A percentile compares a stretch with the other conserved stretches of the same genome.
phyloP scores from a whole-genome alignment of 2,113 vertebrate genomes.

The Syngnathus floridae region DNA sequence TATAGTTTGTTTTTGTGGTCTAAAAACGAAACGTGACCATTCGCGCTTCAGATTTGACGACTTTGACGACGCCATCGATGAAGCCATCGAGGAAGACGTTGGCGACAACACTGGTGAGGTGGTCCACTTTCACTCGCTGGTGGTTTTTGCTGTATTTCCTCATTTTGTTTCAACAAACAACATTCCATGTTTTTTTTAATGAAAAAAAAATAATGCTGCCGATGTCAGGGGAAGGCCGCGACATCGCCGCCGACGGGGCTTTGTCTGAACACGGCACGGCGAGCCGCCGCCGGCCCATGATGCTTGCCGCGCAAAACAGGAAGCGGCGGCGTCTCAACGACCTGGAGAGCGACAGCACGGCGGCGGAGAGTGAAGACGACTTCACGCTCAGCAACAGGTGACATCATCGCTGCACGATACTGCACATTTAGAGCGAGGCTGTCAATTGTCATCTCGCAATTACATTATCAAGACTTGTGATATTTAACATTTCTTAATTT shows the following conservation, averaged over 20 bases:
- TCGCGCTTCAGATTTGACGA: slow-evolving; percentile 82
- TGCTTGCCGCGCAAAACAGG: slow-evolving; percentile 68
- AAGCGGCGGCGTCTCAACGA: slow-evolving; percentile 90
- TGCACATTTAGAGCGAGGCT: too few species aligned
- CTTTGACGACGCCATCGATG: slow-evolving; percentile 97
- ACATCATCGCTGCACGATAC: neutral
- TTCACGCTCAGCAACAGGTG: slow-evolving; percentile 94
- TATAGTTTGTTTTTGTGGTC: too few species aligned
- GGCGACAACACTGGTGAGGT: slow-evolving; percentile 83
- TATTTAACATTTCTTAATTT: too few species aligned
- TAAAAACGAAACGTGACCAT: neutral
- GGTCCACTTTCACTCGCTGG: neutral
- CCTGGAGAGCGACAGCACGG: slow-evolving; percentile 91
- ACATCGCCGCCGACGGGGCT: slow-evolving; percentile 71
- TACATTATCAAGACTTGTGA: too few species aligned
- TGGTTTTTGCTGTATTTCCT: neutral
- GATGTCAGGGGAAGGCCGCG: slow-evolving; percentile 71
- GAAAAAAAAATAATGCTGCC: too few species aligned
- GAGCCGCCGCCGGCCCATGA: slow-evolving; percentile 77
- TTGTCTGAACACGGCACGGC: slow-evolving; percentile 75
- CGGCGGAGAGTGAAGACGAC: slow-evolving; percentile 92
- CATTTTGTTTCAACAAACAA: neutral
- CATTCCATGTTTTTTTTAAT: too few species aligned
- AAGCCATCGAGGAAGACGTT: slow-evolving; percentile 94
- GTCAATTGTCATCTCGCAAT: too few species aligned